These are phyloP conservation scores for Labroides dimidiatus DNA, from an alignment of 2,797 vertebrate species.

Conservation along the genomic window DNA sequence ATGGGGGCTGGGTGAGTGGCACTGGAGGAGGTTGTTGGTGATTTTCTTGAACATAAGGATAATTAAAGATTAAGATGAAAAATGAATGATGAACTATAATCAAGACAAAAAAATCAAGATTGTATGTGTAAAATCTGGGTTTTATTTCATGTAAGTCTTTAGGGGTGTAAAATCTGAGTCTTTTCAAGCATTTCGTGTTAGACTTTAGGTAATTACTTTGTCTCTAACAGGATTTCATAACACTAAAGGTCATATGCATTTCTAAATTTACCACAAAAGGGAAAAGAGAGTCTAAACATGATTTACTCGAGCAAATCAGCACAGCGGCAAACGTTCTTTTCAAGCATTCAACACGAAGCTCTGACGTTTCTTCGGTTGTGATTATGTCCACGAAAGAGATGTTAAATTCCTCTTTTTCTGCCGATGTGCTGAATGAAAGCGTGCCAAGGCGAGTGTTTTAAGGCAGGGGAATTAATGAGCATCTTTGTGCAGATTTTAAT, in stretches of 20 bases:
- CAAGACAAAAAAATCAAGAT: too few species aligned
- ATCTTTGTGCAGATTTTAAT: constrained; percentile 26
- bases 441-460: background rate
- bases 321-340: background rate
- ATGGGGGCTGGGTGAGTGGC: too few species aligned
- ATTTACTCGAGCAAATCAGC: background rate
- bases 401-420: background rate
- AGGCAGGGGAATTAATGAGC: background rate
- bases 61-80: too few species aligned
- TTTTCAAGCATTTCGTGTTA: background rate
- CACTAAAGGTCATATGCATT: background rate
- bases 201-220: background rate
- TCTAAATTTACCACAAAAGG: background rate
- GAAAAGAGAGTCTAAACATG: background rate
- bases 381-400: constrained; percentile 4
- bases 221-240: background rate
- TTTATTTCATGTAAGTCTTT: too few species aligned
- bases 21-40: too few species aligned
- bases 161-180: too few species aligned
- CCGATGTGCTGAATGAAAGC: constrained; percentile 15
- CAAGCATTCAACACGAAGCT: background rate
- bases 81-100: too few species aligned
- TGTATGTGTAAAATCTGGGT: too few species aligned
- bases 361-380: background rate
- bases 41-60: too few species aligned